Percentiles rank a stretch among this genome's conserved stretches.
Conservation (phyloP, 2,888 invertebrate species). For the Desoria tigrina region DNA sequence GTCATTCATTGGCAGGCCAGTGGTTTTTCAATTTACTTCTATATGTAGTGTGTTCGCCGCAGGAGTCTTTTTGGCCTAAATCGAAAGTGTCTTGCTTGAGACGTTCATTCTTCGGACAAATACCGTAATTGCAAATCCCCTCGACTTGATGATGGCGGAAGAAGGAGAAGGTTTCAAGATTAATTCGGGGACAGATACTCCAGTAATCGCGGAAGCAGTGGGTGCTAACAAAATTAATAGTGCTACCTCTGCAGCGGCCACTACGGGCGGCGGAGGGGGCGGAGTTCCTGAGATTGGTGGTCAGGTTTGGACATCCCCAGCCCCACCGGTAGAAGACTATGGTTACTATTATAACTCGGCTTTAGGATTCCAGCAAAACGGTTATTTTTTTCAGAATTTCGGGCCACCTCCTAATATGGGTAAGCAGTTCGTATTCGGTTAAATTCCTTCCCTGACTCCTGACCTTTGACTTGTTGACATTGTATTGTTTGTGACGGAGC, state of each 20-base stretch:
- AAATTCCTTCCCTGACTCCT: too few species aligned
- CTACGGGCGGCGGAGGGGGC: conserved; percentile 32
- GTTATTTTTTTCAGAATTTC: conserved; percentile 53
- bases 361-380: conserved; percentile 51
- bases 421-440: conserved; percentile 35
- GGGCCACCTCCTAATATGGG: conserved; percentile 53
- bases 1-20: too few species aligned
- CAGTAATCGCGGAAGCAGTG: not conserved
- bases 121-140: too few species aligned
- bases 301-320: conserved; percentile 51
- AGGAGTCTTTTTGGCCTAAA: too few species aligned
- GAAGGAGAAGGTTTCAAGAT: conserved; percentile 40
- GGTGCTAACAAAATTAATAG: conserved; percentile 5
- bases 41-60: too few species aligned
- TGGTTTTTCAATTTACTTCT: too few species aligned
- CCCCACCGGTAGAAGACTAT: conserved; percentile 51
- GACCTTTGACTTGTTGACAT: too few species aligned
- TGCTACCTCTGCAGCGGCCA: conserved; percentile 44
- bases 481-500: too few species aligned
- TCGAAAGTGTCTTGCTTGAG: too few species aligned
- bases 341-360: conserved; percentile 52
- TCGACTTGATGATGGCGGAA: conserved; percentile 33
- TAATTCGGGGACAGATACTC: conserved; percentile 12
- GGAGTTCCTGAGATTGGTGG: conserved; percentile 38
- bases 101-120: too few species aligned